A percentile compares a stretch with the other conserved stretches of the same genome.
Conservation (phyloP, 2,797 vertebrate species). For the Aratinga solstitialis region DNA sequence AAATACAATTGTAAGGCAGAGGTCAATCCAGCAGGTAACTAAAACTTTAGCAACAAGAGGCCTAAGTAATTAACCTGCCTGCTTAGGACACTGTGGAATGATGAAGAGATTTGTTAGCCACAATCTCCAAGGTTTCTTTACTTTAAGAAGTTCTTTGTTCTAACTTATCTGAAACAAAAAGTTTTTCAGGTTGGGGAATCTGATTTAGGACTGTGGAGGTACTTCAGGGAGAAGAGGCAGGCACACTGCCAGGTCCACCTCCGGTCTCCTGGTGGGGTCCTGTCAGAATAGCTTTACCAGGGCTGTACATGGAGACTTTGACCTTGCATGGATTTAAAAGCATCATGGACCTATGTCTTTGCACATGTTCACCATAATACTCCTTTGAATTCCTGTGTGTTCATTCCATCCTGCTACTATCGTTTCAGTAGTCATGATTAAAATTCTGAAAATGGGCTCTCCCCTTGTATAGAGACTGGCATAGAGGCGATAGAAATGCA, state of each 20-base stretch:
- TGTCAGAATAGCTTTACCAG: not conserved
- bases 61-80: not conserved
- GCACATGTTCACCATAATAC: not conserved
- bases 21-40: not conserved
- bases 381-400: not conserved
- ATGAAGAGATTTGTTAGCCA: not conserved
- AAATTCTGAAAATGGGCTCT: not conserved
- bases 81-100: not conserved
- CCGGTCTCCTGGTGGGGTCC: not conserved
- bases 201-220: not conserved
- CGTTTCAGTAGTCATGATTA: not conserved
- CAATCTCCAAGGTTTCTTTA: not conserved
- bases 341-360: not conserved
- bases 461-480: not conserved
- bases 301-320: not conserved
- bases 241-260: fast-evolving
- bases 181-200: not conserved
- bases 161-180: not conserved
- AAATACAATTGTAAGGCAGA: not conserved
- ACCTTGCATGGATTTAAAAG: not conserved
- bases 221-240: not conserved
- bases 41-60: not conserved
- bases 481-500: not conserved
- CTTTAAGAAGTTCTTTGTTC: not conserved
- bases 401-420: not conserved